Conservation (phyloP, 2,113 vertebrate genomes). For the Dascyllus trimaculatus region DNA sequence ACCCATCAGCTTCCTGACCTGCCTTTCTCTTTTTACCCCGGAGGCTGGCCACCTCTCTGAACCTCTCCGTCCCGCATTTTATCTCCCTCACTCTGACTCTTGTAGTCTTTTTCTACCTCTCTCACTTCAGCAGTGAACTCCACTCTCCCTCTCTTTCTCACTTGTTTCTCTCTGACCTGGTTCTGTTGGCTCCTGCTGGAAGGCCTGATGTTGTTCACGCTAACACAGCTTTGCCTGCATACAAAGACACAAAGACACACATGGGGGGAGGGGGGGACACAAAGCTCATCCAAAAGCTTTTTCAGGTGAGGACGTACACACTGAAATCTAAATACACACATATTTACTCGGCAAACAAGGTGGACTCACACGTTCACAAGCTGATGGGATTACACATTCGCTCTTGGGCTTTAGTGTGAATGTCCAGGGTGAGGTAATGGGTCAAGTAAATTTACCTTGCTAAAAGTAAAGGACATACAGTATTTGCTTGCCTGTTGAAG, state of each 20-base stretch:
- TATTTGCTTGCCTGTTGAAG: conserved; percentile 2
- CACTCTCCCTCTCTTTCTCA: background rate
- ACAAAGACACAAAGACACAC: background rate
- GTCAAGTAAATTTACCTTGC: conserved; percentile 1
- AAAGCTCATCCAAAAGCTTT: conserved; percentile 14
- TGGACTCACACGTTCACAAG: background rate
- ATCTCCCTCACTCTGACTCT: conserved; percentile 16
- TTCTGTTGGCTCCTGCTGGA: conserved; percentile 48
- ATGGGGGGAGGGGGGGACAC: background rate
- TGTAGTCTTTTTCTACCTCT: background rate
- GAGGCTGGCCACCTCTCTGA: conserved; percentile 12
- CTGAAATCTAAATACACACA: conserved; percentile 4
- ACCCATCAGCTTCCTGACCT: conserved; percentile 17
- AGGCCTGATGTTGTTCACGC: conserved; percentile 33
- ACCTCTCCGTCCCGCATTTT: conserved; percentile 22
- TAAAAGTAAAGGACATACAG: background rate
- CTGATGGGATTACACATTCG: conserved; percentile 16
- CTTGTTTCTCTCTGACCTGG: conserved; percentile 52
- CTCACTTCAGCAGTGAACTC: background rate
- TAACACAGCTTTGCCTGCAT: background rate
- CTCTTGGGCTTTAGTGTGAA: conserved; percentile 2
- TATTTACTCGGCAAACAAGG: conserved; percentile 27
- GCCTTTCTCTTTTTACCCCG: conserved; percentile 17
- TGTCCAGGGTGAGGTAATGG: background rate
- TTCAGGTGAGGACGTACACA: conserved; percentile 4